Evolutionary conservation across 2,797 vertebrate genomes (phyloP).

Genomic region (Miichthys miiuy): DNA sequence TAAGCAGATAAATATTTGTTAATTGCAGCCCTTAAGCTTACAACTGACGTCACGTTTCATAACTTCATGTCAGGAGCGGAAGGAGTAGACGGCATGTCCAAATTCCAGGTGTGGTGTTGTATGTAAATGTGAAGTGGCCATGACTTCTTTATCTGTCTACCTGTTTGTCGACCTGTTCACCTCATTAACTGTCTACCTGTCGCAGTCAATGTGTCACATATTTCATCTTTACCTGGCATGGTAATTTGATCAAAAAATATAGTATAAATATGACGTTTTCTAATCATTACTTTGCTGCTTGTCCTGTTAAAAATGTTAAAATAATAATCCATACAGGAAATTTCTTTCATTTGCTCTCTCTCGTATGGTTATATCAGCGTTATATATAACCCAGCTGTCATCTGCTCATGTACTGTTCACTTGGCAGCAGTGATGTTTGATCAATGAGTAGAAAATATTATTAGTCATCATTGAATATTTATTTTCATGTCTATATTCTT

Average conservation of each 20-base stretch:
- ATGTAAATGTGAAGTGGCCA: neutral
- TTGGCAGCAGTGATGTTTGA: neutral
- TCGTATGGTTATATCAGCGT: neutral
- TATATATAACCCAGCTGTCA: neutral
- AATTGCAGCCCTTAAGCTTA: neutral
- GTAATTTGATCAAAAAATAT: too few species aligned
- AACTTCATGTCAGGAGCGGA: neutral
- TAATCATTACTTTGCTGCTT: too few species aligned
- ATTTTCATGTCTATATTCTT: neutral
- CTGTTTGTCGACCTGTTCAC: conserved; percentile 3
- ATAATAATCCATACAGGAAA: neutral
- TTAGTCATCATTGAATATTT: conserved; percentile 3
- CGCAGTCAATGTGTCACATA: neutral
- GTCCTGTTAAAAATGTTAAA: neutral
- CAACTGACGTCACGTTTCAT: neutral
- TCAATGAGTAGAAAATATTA: neutral
- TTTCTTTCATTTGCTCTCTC: neutral
- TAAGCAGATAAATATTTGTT: too few species aligned
- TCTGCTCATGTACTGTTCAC: neutral
- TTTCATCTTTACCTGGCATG: neutral
- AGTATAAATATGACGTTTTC: neutral
- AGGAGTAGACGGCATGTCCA: neutral
- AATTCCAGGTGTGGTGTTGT: neutral
- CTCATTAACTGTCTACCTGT: conserved; percentile 9
- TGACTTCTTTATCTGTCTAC: conserved; percentile 1